phyloP scores from a whole-genome alignment of 2,888 invertebrate species.

The Idaea biselata region DNA sequence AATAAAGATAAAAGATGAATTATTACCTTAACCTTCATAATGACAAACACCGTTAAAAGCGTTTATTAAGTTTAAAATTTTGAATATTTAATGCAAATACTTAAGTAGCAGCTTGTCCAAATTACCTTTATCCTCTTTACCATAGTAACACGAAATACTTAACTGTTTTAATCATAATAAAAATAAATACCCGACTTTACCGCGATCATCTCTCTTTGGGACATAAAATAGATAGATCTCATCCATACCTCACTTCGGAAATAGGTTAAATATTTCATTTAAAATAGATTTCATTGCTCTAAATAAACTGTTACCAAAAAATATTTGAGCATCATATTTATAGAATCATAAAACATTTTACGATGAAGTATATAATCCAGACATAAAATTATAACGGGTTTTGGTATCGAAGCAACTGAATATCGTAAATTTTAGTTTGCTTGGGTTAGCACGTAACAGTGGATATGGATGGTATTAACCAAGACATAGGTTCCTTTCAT shows the following conservation, averaged over 20 bases:
- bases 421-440: slow-evolving; percentile 54
- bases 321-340: slow-evolving; percentile 60
- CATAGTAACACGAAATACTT: neutral
- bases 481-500: neutral
- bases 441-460: neutral
- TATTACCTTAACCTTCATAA: neutral
- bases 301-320: slow-evolving; percentile 29
- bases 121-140: slow-evolving; percentile 4
- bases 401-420: slow-evolving; percentile 52
- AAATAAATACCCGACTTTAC: slow-evolving; percentile 2
- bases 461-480: neutral
- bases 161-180: slow-evolving; percentile 1
- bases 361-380: slow-evolving; percentile 59
- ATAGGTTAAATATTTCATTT: slow-evolving; percentile 12
- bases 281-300: slow-evolving; percentile 18
- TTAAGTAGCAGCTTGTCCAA: neutral
- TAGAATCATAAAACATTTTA: slow-evolving; percentile 69
- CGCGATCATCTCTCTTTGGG: slow-evolving; percentile 3
- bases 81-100: neutral
- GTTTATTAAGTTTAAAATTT: neutral
- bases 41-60: neutral
- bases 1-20: neutral
- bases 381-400: slow-evolving; percentile 65
- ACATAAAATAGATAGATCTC: neutral
- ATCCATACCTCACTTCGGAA: slow-evolving; percentile 12